These are phyloP conservation scores for Belonocnema kinseyi DNA, from an alignment of 1,140 invertebrate species.

Conservation along the genomic window DNA sequence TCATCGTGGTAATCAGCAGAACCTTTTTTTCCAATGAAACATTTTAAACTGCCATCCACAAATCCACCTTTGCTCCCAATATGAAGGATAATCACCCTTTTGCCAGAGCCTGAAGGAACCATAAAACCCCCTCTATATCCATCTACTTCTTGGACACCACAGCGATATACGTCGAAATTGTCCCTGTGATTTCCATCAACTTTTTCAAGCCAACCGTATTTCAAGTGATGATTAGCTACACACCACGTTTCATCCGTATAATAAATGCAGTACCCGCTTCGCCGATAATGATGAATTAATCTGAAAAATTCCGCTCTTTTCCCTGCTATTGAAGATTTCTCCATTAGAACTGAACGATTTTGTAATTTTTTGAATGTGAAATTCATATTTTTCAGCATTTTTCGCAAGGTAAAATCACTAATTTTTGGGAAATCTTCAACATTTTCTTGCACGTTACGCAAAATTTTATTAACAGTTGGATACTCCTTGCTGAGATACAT, in stretches of 20 bases:
- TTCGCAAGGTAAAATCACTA: too few species aligned
- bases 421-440: too few species aligned
- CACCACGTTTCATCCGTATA: neutral
- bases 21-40: constrained; percentile 27
- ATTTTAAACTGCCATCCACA: constrained; percentile 2
- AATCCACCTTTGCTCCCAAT: constrained; percentile 26
- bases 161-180: neutral
- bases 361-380: too few species aligned
- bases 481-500: too few species aligned
- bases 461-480: too few species aligned
- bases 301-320: neutral
- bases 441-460: too few species aligned
- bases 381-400: too few species aligned
- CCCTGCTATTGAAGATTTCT: neutral
- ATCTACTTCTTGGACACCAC: neutral
- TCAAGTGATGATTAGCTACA: neutral
- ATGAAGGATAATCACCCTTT: neutral
- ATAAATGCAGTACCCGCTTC: neutral
- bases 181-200: neutral
- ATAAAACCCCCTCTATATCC: neutral
- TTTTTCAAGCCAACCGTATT: neutral
- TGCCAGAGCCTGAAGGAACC: neutral
- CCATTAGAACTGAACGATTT: neutral
- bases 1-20: neutral
- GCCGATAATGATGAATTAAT: neutral